Evolutionary conservation across 2,113 vertebrate species (phyloP), one percentile per base, ranked within the genome.

Genomic region (Podarcis muralis): DNA sequence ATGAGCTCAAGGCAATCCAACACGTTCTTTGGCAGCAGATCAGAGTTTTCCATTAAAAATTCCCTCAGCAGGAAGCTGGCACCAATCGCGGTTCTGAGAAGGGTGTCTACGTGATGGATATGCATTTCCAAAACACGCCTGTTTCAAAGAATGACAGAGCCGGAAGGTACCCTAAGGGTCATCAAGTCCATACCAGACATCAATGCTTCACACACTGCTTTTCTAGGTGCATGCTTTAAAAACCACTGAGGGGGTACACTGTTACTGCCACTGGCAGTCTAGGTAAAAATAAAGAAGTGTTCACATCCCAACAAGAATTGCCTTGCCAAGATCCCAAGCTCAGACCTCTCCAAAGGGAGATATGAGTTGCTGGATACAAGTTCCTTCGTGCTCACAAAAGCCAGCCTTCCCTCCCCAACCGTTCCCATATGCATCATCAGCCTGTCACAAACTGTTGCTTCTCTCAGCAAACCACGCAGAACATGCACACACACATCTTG

Each of bases 351-450:
- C 53, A 30, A n/a, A 20, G n/a, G 37, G 0, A 0, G n/a, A 2
- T 6, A 37, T 53, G 32, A 13, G 0, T 53, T 53, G 11, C 48
- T 12, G 2, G 66, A 13, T n/a, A 12, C 15, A 85, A 22, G 82
- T n/a, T 0, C 5, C 2, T n/a, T 77, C 15, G 27, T 0, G 27
- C 4, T 1, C 0, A 3, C 4, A 0, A 0, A 6, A 35, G 20
- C 16, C 0, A 0, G 12, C 1, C 35, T 4, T 48, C 22, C 8
- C 1, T 0, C 0, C 1, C 32, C 8, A 32, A 68, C 71, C 35
- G 4, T 0, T 0, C 89, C 11, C 18, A 16, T 0, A 0, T 35
- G 82, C 0, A 43, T 1, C 66, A 0, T 8, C 0, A 3, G 30
- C 62, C 66, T 62, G 0, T 48, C 7, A 7, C 1, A 37, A 59